Conservation (phyloP, 1,140 invertebrate genomes). For the Cyclina sinensis region DNA sequence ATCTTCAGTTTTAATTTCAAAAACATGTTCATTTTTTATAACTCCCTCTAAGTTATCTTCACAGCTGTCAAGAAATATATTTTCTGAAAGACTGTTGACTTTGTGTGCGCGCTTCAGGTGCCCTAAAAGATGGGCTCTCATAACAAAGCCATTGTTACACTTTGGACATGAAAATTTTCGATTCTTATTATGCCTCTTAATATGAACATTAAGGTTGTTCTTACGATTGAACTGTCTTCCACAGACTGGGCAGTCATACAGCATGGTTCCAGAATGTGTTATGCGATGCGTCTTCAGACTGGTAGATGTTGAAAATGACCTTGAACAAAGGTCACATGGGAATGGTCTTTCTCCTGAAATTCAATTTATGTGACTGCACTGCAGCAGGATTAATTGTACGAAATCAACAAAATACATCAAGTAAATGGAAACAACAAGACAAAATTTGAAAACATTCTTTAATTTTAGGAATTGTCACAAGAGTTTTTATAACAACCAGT, state of each 20-base stretch:
- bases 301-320: conserved; percentile 61
- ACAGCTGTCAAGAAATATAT: not conserved
- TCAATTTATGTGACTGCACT: too few species aligned
- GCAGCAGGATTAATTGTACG: too few species aligned
- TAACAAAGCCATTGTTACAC: conserved; percentile 60
- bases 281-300: conserved; percentile 59
- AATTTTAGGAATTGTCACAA: not conserved
- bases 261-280: conserved; percentile 51
- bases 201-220: conserved; percentile 64
- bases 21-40: not conserved
- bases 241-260: conserved; percentile 62
- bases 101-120: conserved; percentile 27
- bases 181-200: conserved; percentile 60
- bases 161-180: conserved; percentile 46
- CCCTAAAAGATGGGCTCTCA: conserved; percentile 45
- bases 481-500: not conserved
- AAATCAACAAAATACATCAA: too few species aligned
- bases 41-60: not conserved
- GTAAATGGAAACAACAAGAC: too few species aligned
- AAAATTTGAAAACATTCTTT: too few species aligned
- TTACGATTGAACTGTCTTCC: conserved; percentile 55
- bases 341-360: conserved; percentile 59
- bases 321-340: conserved; percentile 53
- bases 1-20: not conserved
- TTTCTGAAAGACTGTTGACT: not conserved